phyloP scores from a whole-genome alignment of 53 echinoderm and acorn worm genomes.

The Hippasteria phrygiana region DNA sequence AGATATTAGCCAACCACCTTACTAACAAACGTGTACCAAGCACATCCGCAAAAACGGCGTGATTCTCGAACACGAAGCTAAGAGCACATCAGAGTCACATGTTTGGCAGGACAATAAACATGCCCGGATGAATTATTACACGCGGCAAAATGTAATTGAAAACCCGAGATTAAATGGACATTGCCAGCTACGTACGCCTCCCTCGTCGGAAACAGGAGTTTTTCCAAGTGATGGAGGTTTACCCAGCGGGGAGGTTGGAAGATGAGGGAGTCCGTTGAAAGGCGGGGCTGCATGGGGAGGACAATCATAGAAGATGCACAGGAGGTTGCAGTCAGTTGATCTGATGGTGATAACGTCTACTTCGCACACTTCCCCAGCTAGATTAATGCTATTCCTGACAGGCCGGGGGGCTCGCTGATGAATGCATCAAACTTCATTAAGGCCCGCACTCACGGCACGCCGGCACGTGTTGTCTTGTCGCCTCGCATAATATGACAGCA shows the following conservation, averaged over 20 bases:
- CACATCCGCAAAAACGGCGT: background rate
- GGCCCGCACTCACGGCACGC: slow-evolving; percentile 1
- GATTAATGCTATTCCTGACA: slow-evolving; percentile 30
- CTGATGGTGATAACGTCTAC: background rate
- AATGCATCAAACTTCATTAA: slow-evolving; percentile 59
- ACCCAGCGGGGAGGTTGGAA: no score
- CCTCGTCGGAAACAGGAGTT: background rate
- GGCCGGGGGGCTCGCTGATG: slow-evolving; percentile 28
- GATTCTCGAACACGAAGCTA: background rate
- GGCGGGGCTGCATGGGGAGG: background rate
- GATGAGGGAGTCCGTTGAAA: no score
- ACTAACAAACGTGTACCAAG: no score
- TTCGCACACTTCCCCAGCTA: background rate
- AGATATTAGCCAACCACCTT: no score
- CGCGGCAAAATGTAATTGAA: slow-evolving; percentile 2
- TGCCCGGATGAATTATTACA: background rate
- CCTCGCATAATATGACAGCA: slow-evolving; percentile 45
- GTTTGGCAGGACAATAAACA: slow-evolving; percentile 46
- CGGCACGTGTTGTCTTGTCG: slow-evolving; percentile 52
- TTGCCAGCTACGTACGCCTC: background rate
- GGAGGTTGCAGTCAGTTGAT: background rate
- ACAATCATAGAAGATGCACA: background rate
- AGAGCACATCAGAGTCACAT: background rate
- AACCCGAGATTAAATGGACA: background rate
- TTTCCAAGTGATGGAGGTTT: no score